These are phyloP conservation scores for Prionailurus bengalensis DNA, from an alignment of 2,113 vertebrate species.

Conservation along the genomic window DNA sequence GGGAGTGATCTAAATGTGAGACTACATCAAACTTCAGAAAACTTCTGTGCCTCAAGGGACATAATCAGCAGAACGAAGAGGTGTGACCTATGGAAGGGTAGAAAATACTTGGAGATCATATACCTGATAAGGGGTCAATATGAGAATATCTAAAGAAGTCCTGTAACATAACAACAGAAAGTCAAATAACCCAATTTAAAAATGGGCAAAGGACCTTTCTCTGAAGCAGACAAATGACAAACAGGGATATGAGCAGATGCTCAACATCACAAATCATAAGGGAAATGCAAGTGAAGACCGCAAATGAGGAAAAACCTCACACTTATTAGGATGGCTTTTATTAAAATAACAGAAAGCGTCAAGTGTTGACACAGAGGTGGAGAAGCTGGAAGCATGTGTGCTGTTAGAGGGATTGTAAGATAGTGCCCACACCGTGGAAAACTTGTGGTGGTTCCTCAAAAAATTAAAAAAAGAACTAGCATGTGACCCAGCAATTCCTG, in stretches of 20 bases:
- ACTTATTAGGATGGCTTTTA: background rate
- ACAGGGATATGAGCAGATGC: background rate
- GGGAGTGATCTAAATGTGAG: background rate
- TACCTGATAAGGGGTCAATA: background rate
- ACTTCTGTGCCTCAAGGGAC: background rate
- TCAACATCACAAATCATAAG: background rate
- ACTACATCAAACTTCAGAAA: background rate
- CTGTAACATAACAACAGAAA: background rate
- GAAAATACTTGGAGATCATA: background rate
- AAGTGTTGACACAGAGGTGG: background rate
- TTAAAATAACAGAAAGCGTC: background rate
- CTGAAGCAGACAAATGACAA: background rate
- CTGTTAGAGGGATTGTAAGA: background rate
- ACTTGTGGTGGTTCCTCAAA: background rate
- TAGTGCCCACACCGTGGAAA: background rate
- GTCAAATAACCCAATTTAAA: background rate
- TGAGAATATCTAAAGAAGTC: background rate
- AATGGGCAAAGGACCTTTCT: background rate
- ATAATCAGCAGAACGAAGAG: background rate
- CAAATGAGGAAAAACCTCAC: background rate
- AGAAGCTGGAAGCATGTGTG: background rate
- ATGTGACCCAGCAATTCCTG: background rate
- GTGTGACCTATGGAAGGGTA: background rate
- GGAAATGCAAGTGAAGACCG: background rate
- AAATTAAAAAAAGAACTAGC: conserved; percentile 41